Base-by-base conservation (phyloP, 2,888 invertebrate genomes). In the Caenorhabditis sulstoni region DNA sequence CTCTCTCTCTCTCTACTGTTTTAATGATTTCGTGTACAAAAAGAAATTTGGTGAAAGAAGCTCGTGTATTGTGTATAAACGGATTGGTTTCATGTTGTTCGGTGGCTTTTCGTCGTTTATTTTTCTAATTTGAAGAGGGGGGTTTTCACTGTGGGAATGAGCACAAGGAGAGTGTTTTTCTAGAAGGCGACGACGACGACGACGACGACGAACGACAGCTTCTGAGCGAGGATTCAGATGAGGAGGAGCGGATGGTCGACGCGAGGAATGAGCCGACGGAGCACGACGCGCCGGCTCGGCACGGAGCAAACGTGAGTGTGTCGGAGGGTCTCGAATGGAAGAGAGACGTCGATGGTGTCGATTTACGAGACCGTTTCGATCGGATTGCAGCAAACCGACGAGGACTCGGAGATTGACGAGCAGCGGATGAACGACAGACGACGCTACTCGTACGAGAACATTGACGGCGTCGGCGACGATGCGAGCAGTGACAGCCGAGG, bases 391-490 rank as follows among this genome's bases (percentile, higher is more conserved):
- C n/a, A n/a, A n/a, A 41, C 37, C 1, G 78, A 81, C 37, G 81
- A 81, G 20, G 84, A 84, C 53, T 75, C 75, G 20, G 84, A 84
- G 59, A 52, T 81, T 11, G 84, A 84, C 23, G 84, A 84, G 50
- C 84, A 84, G 44, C 59, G 84, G 57, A 82, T 82, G 82, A 74
- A 67, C 22, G 81, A 81, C 20, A 57, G 84, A 12, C 68, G 83
- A 11, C 53, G 82, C 12, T 83, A 76, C 65, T 79, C 79, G 29
- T 85, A 85, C 49, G 85, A 85, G 52, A 81, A 85, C 58, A 83
- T 85, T n/a, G 85, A 83, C 49, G 85, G 86, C 44, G 83, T 86
- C 12, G 86, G 86, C 12, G 86, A 86, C 49, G 86, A 86, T 55
- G 86, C 84, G 5, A 84, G 83, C 53, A 86, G 83, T 59, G 83